A percentile compares a stretch with the other conserved stretches of the same genome.
Conservation (phyloP, 2,888 invertebrate genomes). For the Camponotus fellah region DNA sequence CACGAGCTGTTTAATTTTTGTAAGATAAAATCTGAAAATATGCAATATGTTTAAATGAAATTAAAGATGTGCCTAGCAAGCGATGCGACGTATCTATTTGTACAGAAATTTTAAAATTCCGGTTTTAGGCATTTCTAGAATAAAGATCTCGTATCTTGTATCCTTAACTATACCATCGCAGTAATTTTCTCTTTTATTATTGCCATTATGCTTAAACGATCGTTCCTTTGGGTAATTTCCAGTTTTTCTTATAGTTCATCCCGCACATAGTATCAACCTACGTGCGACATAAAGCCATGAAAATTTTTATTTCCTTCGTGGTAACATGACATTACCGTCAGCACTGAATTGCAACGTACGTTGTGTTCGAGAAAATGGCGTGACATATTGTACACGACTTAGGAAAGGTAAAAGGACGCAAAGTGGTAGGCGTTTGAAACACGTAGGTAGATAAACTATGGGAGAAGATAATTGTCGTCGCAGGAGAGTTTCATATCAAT, state of each 20-base stretch:
- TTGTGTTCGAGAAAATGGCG: conserved; percentile 66
- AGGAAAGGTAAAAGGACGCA: conserved; percentile 66
- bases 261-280: conserved; percentile 19
- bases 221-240: conserved; percentile 31
- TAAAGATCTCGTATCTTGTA: conserved; percentile 28
- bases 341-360: conserved; percentile 65
- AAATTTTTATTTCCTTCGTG: conserved; percentile 50
- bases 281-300: conserved; percentile 43
- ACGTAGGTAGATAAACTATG: conserved; percentile 64
- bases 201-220: conserved; percentile 45
- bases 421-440: conserved; percentile 64
- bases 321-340: conserved; percentile 58
- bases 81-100: background rate
- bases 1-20: background rate
- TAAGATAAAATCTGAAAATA: conserved; percentile 15
- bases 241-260: conserved; percentile 50
- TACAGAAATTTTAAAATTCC: conserved; percentile 16
- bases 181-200: conserved; percentile 45
- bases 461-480: conserved; percentile 67
- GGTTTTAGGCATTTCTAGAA: background rate
- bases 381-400: conserved; percentile 65
- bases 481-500: conserved; percentile 61
- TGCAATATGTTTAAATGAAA: background rate
- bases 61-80: background rate
- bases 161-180: conserved; percentile 27